Base-by-base conservation (phyloP, 64 coral and sea anemone species). In the Stylophora pistillata region DNA sequence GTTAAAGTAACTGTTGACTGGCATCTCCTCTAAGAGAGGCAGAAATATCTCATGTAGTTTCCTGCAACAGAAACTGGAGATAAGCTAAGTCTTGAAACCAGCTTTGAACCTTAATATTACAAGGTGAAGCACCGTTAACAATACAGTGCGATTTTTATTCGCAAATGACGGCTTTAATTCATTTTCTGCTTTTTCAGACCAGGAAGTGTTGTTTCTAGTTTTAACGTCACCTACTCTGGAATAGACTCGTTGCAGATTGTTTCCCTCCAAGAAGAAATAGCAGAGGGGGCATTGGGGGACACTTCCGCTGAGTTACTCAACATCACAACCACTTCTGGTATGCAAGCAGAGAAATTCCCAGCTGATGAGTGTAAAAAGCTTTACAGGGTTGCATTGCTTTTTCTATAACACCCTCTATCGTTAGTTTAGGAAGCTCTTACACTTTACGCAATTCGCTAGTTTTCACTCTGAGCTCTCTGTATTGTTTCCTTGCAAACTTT, bases 171-270 rank as follows among this genome's bases (percentile, higher is more conserved):
- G 47, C 53, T 41, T 23, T 12, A 23, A 17, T 11, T 53, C 10
- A 2, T 53, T 5, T 21, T 23, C 4, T 21, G 21, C 9, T 5
- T 76, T 76, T 53, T 15, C 23, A 94, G 92, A 27, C 21, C 86
- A 59, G 92, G 92, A 68, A 94, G 92, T 63, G 88, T 94, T 21
- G 57, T 90, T 15, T 34, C 75, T 15, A 89, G 85, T 16, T 90
- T 89, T 53, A 90, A 78, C 54, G 74, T 94, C 2, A 89, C 72
- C 17, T 94, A 86, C 63, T 0, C 13, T 20, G 53, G 47, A 57
- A 73, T 94, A 88, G 71, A 90, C 70, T 84, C 92, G 15, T 69
- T 94, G 14, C 80, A 94, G 63, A 74, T 94, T 15, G 32, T 94
- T 13, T 57, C 55, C 14, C 41, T 94, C 10, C 92, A 94, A 90